These are phyloP conservation scores for Gastrophysa polygoni DNA, from an alignment of 2,888 invertebrate species.

Conservation along the genomic window DNA sequence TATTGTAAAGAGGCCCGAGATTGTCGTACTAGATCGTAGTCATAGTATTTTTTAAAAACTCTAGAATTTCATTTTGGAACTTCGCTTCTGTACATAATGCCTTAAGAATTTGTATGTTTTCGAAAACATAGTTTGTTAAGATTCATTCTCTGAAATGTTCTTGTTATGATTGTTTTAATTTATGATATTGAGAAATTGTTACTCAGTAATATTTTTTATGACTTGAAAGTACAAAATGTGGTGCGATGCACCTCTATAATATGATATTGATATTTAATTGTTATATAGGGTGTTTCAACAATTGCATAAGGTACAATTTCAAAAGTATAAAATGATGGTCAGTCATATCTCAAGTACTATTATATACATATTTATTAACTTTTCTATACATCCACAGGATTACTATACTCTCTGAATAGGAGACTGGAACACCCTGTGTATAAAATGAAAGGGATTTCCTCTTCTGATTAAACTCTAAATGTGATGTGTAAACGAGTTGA, in stretches of 20 bases:
- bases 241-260: slow-evolving; percentile 45
- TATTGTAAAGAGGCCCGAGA: slow-evolving; percentile 36
- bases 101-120: slow-evolving; percentile 38
- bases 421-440: background rate
- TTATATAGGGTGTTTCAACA: background rate
- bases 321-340: background rate
- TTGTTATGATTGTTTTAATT: slow-evolving; percentile 56
- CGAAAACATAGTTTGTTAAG: slow-evolving; percentile 40
- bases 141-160: slow-evolving; percentile 53
- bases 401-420: background rate
- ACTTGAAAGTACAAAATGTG: slow-evolving; percentile 55
- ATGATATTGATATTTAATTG: background rate
- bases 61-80: slow-evolving; percentile 28
- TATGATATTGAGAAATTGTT: slow-evolving; percentile 47
- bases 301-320: background rate
- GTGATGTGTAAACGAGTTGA: background rate
- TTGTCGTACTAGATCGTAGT: slow-evolving; percentile 33
- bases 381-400: background rate
- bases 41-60: slow-evolving; percentile 25
- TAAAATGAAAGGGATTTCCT: background rate
- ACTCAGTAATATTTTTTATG: slow-evolving; percentile 51
- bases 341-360: slow-evolving; percentile 3
- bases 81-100: slow-evolving; percentile 41
- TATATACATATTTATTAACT: background rate
- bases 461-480: background rate